These are phyloP conservation scores for Amblyopsis rosae DNA, from an alignment of 2,113 vertebrate genomes.

Conservation along the genomic window DNA sequence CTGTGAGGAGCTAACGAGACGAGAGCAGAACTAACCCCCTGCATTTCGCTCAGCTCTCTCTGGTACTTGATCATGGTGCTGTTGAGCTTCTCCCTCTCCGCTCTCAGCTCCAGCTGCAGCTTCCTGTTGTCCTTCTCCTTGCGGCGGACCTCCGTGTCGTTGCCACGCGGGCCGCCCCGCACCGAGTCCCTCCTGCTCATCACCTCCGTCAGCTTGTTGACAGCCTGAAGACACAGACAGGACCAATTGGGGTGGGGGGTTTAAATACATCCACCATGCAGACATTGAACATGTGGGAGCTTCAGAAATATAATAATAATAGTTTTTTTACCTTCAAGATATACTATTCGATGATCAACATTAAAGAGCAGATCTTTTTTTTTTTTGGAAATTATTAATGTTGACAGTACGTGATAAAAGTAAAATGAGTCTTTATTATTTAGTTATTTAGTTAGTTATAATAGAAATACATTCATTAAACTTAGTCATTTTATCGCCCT, in stretches of 20 bases:
- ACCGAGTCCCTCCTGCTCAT: slow-evolving; percentile 86
- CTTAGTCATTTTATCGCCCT: no score
- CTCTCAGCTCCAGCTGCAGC: slow-evolving; percentile 90
- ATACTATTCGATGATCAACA: no score
- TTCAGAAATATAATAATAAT: no score
- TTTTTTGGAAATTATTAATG: no score
- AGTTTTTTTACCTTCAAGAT: no score
- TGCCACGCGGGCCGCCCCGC: slow-evolving; percentile 71
- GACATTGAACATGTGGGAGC: no score
- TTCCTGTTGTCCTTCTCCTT: slow-evolving; percentile 96
- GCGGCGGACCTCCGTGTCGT: slow-evolving; percentile 85
- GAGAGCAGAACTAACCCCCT: slow-evolving; percentile 83
- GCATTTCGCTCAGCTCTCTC: slow-evolving; percentile 93
- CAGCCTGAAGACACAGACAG: slow-evolving; percentile 76
- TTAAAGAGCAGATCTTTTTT: no score
- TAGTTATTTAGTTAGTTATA: no score
- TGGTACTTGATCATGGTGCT: slow-evolving; percentile 94
- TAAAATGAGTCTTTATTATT: no score
- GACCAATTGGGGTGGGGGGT: neutral
- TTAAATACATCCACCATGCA: neutral
- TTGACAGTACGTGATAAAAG: no score
- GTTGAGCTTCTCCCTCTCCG: slow-evolving; percentile 90
- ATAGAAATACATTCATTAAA: no score
- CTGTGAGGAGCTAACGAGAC: no score
- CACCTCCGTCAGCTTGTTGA: slow-evolving; percentile 96